phyloP scores from a whole-genome alignment of 92 coral and sea anemone species.

The Palythoa heliodiscus region DNA sequence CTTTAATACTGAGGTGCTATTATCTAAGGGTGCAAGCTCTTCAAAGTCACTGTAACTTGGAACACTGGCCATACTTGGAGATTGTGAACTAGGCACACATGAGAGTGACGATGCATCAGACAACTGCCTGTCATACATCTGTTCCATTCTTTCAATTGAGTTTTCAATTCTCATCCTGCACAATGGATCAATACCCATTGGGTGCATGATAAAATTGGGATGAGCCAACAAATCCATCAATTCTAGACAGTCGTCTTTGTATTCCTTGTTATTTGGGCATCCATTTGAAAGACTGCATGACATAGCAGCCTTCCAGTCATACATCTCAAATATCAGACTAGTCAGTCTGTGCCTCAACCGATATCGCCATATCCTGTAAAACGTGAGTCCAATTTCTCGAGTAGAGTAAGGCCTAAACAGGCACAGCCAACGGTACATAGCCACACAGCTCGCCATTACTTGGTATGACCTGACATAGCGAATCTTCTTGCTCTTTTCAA shows the following conservation, averaged over 20 bases:
- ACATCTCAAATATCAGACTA: slow-evolving; percentile 84
- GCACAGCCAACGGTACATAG: slow-evolving; percentile 91
- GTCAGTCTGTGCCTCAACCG: slow-evolving; percentile 84
- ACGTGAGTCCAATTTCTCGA: slow-evolving; percentile 86
- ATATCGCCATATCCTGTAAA: slow-evolving; percentile 94
- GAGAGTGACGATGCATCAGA: slow-evolving; percentile 63
- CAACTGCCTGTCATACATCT: slow-evolving; percentile 62
- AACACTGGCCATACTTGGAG: slow-evolving; percentile 45
- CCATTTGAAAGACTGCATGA: slow-evolving; percentile 87
- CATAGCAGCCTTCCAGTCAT: slow-evolving; percentile 99
- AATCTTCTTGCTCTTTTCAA: slow-evolving; percentile 59
- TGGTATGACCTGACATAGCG: slow-evolving; percentile 91
- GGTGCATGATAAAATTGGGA: slow-evolving; percentile 93
- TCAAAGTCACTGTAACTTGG: slow-evolving; percentile 43
- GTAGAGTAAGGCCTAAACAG: slow-evolving; percentile 73
- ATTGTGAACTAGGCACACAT: slow-evolving; percentile 55
- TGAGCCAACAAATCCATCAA: slow-evolving; percentile 80
- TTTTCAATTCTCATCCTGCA: slow-evolving; percentile 41
- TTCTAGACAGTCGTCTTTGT: slow-evolving; percentile 82
- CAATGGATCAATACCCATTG: slow-evolving; percentile 70
- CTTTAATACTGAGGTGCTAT: slow-evolving; percentile 21
- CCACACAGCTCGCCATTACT: slow-evolving; percentile 89
- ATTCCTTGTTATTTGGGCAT: slow-evolving; percentile 68
- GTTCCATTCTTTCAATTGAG: slow-evolving; percentile 46
- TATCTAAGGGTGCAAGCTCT: slow-evolving; percentile 43